These are phyloP conservation scores for Corythoichthys intestinalis DNA, from an alignment of 2,113 vertebrate genomes.

Conservation along the genomic window DNA sequence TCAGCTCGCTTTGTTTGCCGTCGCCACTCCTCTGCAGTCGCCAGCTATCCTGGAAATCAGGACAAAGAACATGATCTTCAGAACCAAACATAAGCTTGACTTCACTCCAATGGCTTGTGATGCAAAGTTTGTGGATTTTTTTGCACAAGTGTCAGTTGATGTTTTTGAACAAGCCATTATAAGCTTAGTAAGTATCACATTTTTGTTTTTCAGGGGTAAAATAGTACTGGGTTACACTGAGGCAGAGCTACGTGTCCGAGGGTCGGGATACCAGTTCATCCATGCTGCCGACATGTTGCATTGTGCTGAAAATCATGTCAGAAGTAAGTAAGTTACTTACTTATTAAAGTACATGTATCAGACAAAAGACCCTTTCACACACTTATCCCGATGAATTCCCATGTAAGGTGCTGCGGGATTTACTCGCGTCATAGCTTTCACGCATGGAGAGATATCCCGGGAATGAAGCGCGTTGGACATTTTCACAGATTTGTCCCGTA, in stretches of 20 bases:
- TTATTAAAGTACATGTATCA: not conserved
- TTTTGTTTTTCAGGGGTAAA: conserved; percentile 53
- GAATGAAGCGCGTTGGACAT: too few relatives aligned
- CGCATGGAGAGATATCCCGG: too few relatives aligned
- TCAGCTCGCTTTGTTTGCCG: conserved; percentile 74
- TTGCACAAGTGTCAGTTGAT: not conserved
- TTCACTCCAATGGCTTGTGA: conserved; percentile 77
- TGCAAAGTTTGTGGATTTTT: conserved; percentile 63
- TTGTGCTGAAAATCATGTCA: conserved; percentile 73
- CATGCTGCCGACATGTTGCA: conserved; percentile 75
- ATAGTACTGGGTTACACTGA: conserved; percentile 74
- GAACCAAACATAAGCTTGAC: conserved; percentile 80
- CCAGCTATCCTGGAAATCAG: conserved; percentile 73
- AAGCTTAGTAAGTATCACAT: not conserved
- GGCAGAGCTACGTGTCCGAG: conserved; percentile 68
- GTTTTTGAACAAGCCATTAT: not conserved
- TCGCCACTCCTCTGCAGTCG: conserved; percentile 73
- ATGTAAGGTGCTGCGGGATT: too few relatives aligned
- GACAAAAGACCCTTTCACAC: not conserved
- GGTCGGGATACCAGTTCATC: conserved; percentile 76
- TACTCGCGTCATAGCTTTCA: too few relatives aligned
- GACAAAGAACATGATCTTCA: conserved; percentile 77
- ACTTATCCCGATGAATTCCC: too few relatives aligned
- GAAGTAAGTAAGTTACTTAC: conserved; percentile 63
- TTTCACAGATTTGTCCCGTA: too few relatives aligned